Percentiles rank a stretch among this genome's conserved stretches.
These are phyloP conservation scores for Callinectes sapidus DNA, from an alignment of 2,888 invertebrate genomes.

Conservation along the genomic window DNA sequence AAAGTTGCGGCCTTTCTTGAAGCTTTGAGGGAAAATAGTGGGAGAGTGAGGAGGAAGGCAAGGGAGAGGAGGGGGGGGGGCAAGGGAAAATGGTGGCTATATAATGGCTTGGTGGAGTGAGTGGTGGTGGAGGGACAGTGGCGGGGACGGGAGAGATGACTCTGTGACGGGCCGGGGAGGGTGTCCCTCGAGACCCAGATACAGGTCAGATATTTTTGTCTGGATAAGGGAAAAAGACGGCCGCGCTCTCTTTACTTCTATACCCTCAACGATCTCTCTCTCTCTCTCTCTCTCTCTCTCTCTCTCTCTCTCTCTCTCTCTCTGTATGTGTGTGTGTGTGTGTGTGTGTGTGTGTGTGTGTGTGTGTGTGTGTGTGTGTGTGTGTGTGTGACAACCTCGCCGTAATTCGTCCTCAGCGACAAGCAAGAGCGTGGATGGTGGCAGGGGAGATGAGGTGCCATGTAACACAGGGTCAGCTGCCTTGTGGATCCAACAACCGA, in stretches of 20 bases:
- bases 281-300: too few species aligned
- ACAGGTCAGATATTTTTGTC: not conserved
- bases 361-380: conserved; percentile 1
- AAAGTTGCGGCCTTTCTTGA: not conserved
- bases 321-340: not conserved
- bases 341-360: not conserved
- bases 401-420: not conserved
- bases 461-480: not conserved
- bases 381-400: not conserved
- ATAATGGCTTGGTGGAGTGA: not conserved
- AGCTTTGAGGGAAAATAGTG: not conserved
- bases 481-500: not conserved
- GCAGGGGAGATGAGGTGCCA: not conserved
- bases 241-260: not conserved
- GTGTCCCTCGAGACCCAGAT: not conserved
- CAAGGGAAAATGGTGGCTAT: not conserved
- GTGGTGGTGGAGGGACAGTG: not conserved
- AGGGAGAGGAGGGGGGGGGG: not conserved
- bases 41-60: not conserved
- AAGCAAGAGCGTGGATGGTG: not conserved
- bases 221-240: not conserved
- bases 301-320: not conserved
- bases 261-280: too few species aligned
- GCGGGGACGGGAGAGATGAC: not conserved
- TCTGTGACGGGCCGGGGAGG: not conserved